Conservation (phyloP, 2,888 invertebrate species). For the Callinectes sapidus region DNA sequence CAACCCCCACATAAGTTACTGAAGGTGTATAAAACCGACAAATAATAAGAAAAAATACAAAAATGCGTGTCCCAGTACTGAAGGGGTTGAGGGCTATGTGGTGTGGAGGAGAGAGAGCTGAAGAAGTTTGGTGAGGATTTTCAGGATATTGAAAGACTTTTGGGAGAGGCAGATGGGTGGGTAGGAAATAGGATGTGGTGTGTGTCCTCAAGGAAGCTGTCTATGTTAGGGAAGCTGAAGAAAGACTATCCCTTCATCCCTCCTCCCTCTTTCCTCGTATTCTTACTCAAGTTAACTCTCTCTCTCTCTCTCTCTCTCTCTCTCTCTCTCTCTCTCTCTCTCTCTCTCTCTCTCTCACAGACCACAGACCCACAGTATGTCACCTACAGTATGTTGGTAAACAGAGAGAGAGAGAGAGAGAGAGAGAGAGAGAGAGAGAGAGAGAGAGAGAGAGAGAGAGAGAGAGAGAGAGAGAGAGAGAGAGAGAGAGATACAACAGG, state of each 20-base stretch:
- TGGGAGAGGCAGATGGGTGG: not conserved
- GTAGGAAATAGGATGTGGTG: not conserved
- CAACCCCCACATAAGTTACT: too few relatives aligned
- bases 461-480: slow-evolving; percentile 18
- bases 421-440: slow-evolving; percentile 25
- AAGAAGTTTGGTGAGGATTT: not conserved
- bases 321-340: too few relatives aligned
- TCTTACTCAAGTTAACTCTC: not conserved
- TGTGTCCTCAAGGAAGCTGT: slow-evolving; percentile 3
- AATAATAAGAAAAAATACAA: too few relatives aligned
- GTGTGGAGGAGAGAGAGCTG: not conserved
- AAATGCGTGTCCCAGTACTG: too few relatives aligned
- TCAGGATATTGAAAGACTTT: not conserved
- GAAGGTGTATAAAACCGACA: too few relatives aligned
- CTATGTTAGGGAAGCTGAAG: not conserved
- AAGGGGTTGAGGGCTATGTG: too few relatives aligned
- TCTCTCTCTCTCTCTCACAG: not conserved
- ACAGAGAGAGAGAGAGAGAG: slow-evolving; percentile 21
- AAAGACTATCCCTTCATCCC: not conserved
- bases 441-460: slow-evolving; percentile 21
- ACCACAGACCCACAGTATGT: not conserved
- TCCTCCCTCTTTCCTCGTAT: not conserved
- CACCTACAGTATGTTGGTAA: not conserved
- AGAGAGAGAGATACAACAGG: not conserved
- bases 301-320: too few relatives aligned